These are phyloP conservation scores for Pangasianodon gigas DNA, from an alignment of 2,113 vertebrate species.

Conservation along the genomic window DNA sequence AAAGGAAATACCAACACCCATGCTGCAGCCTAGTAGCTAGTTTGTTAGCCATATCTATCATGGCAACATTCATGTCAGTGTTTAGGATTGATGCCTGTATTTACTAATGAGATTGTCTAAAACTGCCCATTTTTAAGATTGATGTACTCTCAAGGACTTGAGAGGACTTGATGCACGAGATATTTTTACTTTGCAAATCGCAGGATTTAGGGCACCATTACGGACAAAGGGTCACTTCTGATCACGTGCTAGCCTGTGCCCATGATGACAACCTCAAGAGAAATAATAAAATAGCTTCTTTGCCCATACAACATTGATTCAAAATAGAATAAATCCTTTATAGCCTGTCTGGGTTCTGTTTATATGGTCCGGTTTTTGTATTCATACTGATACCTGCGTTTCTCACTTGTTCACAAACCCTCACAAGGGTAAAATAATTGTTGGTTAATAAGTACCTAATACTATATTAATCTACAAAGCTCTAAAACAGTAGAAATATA, in stretches of 20 bases:
- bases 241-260: not conserved
- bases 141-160: not conserved
- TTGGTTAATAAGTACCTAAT: not conserved
- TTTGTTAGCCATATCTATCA: not conserved
- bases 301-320: not conserved
- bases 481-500: not conserved
- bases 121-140: not conserved
- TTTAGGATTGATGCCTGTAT: not conserved
- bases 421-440: not conserved
- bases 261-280: no score
- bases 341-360: not conserved
- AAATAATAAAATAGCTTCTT: not conserved
- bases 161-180: not conserved
- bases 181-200: slow-evolving; percentile 10
- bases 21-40: not conserved
- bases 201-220: slow-evolving; percentile 24
- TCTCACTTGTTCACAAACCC: not conserved
- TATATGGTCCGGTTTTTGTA: not conserved
- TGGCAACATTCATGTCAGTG: no score
- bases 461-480: not conserved
- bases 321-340: not conserved
- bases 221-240: not conserved
- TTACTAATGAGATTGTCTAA: no score
- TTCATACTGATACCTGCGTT: not conserved
- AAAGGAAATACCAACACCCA: not conserved